phyloP scores from a whole-genome alignment of 2,113 vertebrate species.

The Brachypteracias leptosomus region DNA sequence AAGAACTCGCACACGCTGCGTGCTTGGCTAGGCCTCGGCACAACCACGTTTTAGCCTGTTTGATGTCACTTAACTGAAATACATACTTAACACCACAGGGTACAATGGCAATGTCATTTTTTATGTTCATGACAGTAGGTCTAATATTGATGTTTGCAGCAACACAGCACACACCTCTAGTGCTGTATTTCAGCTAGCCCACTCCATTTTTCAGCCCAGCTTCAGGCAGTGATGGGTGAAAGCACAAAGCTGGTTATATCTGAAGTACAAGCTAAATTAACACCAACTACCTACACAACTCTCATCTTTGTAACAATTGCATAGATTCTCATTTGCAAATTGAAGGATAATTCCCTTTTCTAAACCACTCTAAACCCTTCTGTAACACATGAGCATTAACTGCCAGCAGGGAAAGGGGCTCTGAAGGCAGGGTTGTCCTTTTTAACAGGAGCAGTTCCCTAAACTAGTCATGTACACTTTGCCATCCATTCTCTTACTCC shows the following conservation, averaged over 20 bases:
- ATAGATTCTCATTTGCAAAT: neutral
- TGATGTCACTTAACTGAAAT: neutral
- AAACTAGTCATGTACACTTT: neutral
- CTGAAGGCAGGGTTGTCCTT: neutral
- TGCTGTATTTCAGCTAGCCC: neutral
- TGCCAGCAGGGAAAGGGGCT: neutral
- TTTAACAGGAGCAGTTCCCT: neutral
- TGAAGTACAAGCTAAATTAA: neutral
- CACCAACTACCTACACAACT: neutral
- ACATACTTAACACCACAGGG: neutral
- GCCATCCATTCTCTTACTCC: neutral
- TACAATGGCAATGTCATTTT: neutral
- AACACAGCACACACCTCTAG: neutral
- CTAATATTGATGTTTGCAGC: neutral
- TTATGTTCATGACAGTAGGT: neutral
- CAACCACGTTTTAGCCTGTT: neutral
- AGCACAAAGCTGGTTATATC: fast-evolving
- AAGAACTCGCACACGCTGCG: neutral
- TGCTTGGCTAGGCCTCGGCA: neutral
- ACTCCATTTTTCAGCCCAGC: neutral
- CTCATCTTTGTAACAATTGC: neutral
- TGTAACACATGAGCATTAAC: neutral
- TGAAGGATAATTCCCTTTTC: neutral
- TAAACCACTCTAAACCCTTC: neutral
- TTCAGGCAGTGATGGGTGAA: neutral